These are phyloP conservation scores for Dasysyrphus albostriatus DNA, from an alignment of 2,888 invertebrate genomes.

Conservation along the genomic window DNA sequence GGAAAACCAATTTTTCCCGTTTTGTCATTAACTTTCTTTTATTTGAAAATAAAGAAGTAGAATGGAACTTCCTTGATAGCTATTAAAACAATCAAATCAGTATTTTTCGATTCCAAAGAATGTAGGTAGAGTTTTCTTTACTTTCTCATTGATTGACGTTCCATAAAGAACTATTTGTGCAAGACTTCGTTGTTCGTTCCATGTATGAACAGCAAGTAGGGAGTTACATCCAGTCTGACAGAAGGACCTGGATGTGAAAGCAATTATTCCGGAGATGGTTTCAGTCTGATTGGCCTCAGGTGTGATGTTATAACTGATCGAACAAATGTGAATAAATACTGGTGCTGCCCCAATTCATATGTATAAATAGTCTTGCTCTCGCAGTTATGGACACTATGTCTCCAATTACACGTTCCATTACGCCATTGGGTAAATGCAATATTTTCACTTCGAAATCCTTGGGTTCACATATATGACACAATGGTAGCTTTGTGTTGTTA, in stretches of 20 bases:
- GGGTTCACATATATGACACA: constrained; percentile 11
- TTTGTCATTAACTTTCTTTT: neutral
- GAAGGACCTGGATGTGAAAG: constrained; percentile 51
- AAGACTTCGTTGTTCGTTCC: constrained; percentile 51
- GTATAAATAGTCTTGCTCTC: constrained; percentile 29
- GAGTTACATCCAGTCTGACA: constrained; percentile 33
- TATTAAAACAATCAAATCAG: neutral
- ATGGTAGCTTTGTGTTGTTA: constrained; percentile 41
- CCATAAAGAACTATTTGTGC: constrained; percentile 36
- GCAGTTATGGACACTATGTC: constrained; percentile 66
- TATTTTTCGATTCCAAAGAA: constrained; percentile 6
- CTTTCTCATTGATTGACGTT: constrained; percentile 56
- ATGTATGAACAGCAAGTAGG: neutral
- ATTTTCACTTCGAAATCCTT: constrained; percentile 65
- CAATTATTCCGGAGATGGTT: constrained; percentile 66
- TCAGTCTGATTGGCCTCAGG: constrained; percentile 67
- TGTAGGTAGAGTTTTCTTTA: constrained; percentile 46
- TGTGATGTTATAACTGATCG: constrained; percentile 35
- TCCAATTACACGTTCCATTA: constrained; percentile 74
- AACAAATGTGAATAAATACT: constrained; percentile 59
- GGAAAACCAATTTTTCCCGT: neutral
- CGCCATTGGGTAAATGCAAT: constrained; percentile 71
- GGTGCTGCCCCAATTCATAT: constrained; percentile 22
- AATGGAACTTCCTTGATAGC: neutral
- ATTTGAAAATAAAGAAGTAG: neutral